phyloP scores from a whole-genome alignment of 2,113 vertebrate species.

The Scomber colias region DNA sequence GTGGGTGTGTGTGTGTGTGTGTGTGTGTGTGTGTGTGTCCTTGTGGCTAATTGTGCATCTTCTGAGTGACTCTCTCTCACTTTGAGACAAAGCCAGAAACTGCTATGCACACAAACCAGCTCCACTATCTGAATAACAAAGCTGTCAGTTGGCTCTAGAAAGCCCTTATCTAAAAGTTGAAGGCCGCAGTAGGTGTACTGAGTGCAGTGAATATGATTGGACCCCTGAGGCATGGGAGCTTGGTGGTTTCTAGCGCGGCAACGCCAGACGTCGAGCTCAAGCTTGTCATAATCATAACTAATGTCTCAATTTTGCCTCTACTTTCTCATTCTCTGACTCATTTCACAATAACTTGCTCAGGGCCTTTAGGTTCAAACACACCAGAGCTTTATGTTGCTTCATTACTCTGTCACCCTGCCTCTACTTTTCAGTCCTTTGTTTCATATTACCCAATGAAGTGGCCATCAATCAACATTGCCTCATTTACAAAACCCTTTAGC shows the following conservation, averaged over 20 bases:
- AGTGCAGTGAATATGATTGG: constrained; percentile 51
- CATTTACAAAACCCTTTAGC: constrained; percentile 34
- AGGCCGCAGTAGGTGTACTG: constrained; percentile 49
- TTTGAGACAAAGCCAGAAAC: constrained; percentile 67
- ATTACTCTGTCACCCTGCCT: constrained; percentile 28
- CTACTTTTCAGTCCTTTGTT: constrained; percentile 34
- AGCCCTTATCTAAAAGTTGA: constrained; percentile 58
- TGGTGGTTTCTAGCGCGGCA: constrained; percentile 1
- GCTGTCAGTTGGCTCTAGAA: constrained; percentile 31
- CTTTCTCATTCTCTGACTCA: constrained; percentile 51
- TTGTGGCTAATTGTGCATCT: constrained; percentile 65
- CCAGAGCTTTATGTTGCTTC: constrained; percentile 19
- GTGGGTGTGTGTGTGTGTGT: too few relatives aligned
- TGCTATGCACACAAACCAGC: constrained; percentile 54
- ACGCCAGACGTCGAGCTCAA: constrained; percentile 2
- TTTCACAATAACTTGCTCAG: constrained; percentile 34
- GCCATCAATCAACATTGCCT: constrained; percentile 47
- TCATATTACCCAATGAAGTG: constrained; percentile 52
- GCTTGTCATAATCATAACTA: constrained; percentile 32
- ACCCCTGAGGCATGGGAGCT: constrained; percentile 36
- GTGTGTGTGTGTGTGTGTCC: constrained; percentile 58
- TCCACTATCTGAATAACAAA: constrained; percentile 61
- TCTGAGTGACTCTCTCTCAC: constrained; percentile 40
- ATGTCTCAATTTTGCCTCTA: constrained; percentile 50
- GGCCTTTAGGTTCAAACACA: constrained; percentile 39